Evolutionary conservation across 2,888 invertebrate species (phyloP).

Genomic region (Melipona beecheii): DNA sequence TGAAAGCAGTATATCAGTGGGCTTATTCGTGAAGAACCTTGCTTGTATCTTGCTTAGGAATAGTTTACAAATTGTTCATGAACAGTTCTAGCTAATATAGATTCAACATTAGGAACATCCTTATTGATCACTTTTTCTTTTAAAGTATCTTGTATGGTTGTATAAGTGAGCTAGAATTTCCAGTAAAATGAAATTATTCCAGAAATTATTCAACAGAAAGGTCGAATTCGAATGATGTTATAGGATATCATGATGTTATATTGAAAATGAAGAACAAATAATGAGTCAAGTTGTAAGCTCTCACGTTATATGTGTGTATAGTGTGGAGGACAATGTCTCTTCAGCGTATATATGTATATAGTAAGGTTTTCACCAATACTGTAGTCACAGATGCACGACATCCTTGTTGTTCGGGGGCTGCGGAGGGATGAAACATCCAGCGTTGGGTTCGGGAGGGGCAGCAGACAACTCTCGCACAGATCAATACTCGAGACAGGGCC

Average conservation of each 20-base stretch:
- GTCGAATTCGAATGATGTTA: constrained; percentile 18
- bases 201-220: background rate
- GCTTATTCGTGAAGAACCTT: background rate
- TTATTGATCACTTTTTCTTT: constrained; percentile 22
- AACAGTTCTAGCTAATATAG: background rate
- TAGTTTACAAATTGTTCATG: background rate
- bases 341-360: constrained; percentile 15
- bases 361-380: constrained; percentile 52
- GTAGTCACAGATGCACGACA: constrained; percentile 65
- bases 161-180: constrained; percentile 7
- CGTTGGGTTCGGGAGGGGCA: constrained; percentile 64
- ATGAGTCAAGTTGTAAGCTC: background rate
- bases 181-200: constrained; percentile 26
- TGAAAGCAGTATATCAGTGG: background rate
- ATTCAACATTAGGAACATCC: background rate
- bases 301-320: background rate
- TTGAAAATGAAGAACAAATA: background rate
- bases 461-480: constrained; percentile 73
- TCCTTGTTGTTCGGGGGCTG: constrained; percentile 58
- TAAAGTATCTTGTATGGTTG: constrained; percentile 14
- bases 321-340: constrained; percentile 7
- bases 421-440: constrained; percentile 65
- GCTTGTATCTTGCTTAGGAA: background rate
- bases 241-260: background rate
- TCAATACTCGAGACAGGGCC: constrained; percentile 75